These are phyloP conservation scores for Ochropleura leucogaster DNA, from an alignment of 2,888 invertebrate species.

Conservation along the genomic window DNA sequence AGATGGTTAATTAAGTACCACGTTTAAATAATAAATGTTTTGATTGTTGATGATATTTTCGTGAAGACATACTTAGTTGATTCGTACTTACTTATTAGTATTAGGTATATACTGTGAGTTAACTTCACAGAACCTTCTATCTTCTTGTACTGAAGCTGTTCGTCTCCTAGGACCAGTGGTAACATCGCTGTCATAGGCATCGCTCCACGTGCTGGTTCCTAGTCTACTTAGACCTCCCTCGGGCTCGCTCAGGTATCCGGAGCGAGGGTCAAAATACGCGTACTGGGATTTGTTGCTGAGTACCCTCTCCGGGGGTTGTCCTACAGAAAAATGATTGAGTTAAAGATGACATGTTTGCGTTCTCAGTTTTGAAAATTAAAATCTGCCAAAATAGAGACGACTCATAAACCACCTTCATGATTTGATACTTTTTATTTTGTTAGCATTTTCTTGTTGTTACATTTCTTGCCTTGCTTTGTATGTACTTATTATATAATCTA, in stretches of 20 bases:
- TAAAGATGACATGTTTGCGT: background rate
- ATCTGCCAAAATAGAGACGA: too few species aligned
- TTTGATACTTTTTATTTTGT: background rate
- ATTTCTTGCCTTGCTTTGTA: too few species aligned
- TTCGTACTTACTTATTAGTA: slow-evolving; percentile 81
- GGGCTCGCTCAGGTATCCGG: slow-evolving; percentile 88
- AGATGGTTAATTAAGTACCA: background rate
- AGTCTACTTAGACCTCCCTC: slow-evolving; percentile 84
- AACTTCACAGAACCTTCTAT: slow-evolving; percentile 80
- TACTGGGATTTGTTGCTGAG: slow-evolving; percentile 86
- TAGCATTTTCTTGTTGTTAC: background rate
- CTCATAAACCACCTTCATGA: background rate
- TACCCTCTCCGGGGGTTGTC: slow-evolving; percentile 82
- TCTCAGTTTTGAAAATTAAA: background rate
- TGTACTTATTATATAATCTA: too few species aligned
- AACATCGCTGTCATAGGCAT: slow-evolving; percentile 88
- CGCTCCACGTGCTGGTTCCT: slow-evolving; percentile 83
- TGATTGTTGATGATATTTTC: background rate
- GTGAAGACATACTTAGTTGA: background rate
- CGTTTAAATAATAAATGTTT: background rate
- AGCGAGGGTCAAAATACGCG: slow-evolving; percentile 89
- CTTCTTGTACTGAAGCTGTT: slow-evolving; percentile 86
- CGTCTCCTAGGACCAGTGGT: slow-evolving; percentile 81
- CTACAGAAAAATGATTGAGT: slow-evolving; percentile 63
- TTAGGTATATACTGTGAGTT: slow-evolving; percentile 81